Evolutionary conservation across 2,113 vertebrate species (phyloP), one percentile per base, ranked within the genome.

Genomic region (Heterotis niloticus): DNA sequence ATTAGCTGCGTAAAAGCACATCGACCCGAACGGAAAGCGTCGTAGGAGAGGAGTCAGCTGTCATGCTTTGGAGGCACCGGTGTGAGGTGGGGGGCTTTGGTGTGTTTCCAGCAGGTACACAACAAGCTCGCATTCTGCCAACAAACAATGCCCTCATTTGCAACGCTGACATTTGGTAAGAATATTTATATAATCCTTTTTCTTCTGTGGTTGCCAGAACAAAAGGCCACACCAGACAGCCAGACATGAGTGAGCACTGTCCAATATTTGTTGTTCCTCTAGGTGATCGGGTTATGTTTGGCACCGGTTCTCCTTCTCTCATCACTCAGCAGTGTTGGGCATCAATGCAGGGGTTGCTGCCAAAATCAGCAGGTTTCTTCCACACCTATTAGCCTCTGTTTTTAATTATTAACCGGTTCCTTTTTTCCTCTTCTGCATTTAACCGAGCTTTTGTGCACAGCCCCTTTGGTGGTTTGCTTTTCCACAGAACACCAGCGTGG

Each of bases 321-420:
- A 24, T 51, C 62, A n/a, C 75, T 44, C 62, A 5, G 75, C 34
- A 64, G 12, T 51, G 75, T 23, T 10, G 23, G 64, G 64, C 23
- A 66, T 66, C 64, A 18, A 18, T n/a, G 23, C 64, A 23, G 64
- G 23, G 64, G 23, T 10, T 66, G 18, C 62, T 65, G 71, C 75
- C 60, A 76, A 24, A 76, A 24, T 62, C 23, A 26, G 75, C 62
- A 62, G 20, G 28, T 60, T 14, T 34, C 59, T 52, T 28, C 28
- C 59, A 57, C 52, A 13, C 34, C 52, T 57, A 57, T 75, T 34
- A 76, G 28, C 29, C 59, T 64, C 34, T 65, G 10, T 60, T 76
- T 24, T 76, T 65, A 76, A 75, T 75, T 75, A 76, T 76, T 76
- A 52, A 76, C 62, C 4, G 16, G 13, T 65, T 62, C n/a, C 17